Conservation (phyloP, 1,140 invertebrate species). For the Artemia franciscana region DNA sequence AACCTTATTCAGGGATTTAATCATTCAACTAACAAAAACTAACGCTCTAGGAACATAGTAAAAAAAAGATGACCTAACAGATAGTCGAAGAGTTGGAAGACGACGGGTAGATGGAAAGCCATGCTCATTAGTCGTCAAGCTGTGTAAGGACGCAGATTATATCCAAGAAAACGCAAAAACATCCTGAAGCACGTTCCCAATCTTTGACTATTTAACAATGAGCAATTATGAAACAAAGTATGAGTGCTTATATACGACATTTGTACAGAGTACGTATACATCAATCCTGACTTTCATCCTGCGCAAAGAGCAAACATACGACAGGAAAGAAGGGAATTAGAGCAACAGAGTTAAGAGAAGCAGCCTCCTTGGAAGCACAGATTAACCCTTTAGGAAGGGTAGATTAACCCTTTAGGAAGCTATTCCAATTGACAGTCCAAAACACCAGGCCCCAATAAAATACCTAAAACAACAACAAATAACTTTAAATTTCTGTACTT, state of each 20-base stretch:
- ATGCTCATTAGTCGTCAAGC: background rate
- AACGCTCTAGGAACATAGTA: background rate
- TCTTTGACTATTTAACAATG: no score
- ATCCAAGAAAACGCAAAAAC: background rate
- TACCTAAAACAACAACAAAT: no score
- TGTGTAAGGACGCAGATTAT: background rate
- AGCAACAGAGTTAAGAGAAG: no score
- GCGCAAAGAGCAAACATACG: no score
- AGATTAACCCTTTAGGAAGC: no score
- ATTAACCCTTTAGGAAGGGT: no score
- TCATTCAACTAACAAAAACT: background rate
- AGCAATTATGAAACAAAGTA: no score
- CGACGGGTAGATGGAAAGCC: background rate
- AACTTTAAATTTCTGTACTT: no score
- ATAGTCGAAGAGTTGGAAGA: background rate
- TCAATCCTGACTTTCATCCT: background rate
- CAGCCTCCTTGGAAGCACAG: no score
- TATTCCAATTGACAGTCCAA: no score
- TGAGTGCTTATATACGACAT: background rate
- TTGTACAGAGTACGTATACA: background rate
- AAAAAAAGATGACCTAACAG: background rate
- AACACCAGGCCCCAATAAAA: no score
- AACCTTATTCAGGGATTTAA: background rate
- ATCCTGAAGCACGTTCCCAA: background rate
- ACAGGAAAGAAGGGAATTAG: no score